phyloP scores from a whole-genome alignment of 2,797 vertebrate species.

The Tapirus indicus region DNA sequence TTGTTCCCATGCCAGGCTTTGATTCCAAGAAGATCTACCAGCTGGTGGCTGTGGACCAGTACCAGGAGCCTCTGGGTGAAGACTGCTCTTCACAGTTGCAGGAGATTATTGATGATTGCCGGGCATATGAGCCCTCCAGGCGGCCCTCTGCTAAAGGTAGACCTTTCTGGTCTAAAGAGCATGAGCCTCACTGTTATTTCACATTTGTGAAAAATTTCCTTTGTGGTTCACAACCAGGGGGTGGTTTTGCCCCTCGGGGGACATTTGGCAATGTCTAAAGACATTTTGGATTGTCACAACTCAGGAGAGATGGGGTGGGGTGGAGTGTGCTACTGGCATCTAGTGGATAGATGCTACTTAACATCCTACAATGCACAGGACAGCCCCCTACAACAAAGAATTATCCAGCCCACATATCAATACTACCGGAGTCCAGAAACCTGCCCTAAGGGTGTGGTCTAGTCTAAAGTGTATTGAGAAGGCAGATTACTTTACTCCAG shows the following conservation, averaged over 20 bases:
- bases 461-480: neutral
- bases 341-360: neutral
- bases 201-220: constrained; percentile 2
- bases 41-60: constrained; percentile 84
- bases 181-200: neutral
- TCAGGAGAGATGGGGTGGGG: neutral
- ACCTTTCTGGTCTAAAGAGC: neutral
- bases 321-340: neutral
- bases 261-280: neutral
- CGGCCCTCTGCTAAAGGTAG: constrained; percentile 92
- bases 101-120: constrained; percentile 88
- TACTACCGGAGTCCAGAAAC: neutral
- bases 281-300: neutral
- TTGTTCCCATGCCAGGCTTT: constrained; percentile 78
- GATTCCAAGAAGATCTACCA: constrained; percentile 80
- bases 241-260: neutral
- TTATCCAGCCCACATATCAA: neutral
- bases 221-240: neutral
- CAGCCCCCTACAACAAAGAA: neutral
- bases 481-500: neutral
- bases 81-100: constrained; percentile 89
- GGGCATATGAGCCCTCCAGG: constrained; percentile 86
- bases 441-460: neutral
- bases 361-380: neutral
- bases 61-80: constrained; percentile 85